Base-by-base conservation (phyloP, 2,797 vertebrate genomes). In the Margarornis squamiger region DNA sequence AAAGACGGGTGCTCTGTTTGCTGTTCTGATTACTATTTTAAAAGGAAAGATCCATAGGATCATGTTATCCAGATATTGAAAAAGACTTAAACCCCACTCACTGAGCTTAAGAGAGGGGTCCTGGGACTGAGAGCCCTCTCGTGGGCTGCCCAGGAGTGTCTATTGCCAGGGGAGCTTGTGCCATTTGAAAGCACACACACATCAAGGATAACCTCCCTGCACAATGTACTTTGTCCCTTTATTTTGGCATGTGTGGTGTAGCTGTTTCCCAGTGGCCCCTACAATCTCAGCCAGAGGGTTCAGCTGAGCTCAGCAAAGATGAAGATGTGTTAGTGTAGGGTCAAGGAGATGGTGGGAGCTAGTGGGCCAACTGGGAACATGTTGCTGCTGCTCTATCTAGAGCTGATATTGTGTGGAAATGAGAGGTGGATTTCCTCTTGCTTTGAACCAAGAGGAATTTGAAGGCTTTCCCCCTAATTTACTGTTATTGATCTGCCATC, bases 11-110 rank as follows among this genome's bases (percentile, higher is more conserved):
- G 23, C 59, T 91, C 70, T 96, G 92, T 95, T 96, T 96, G 95
- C 92, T 89, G 78, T 96, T 95, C 93, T 92, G 91, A 95, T 95
- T 94, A 94, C 90, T 92, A 85, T 91, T 96, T 94, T 96, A 90
- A 96, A 95, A 94, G 95, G 57, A 85, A 93, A 92, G 75, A 95
- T 94, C 90, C 78, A 70, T 71, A 83, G 85, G 86, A 92, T 90
- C 86, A 89, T 96, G 94, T 96, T 94, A 93, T 95, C 86, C 81
- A 93, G 91, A 95, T 95, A 61, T 2, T 77, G 72, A 86, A 75
- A 96, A 80, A 94, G 72, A 81, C 85, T 96, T 90, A 94, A 97
- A 96, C 48, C 29, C 84, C 57, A 83, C 73, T 93, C 66, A 54
- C 70, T 51, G 36, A 41, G 85, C 84, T 92, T 78, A 90, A 66